These are phyloP conservation scores for Drosophila meridiana DNA, from an alignment of 2,888 invertebrate genomes.

Conservation along the genomic window DNA sequence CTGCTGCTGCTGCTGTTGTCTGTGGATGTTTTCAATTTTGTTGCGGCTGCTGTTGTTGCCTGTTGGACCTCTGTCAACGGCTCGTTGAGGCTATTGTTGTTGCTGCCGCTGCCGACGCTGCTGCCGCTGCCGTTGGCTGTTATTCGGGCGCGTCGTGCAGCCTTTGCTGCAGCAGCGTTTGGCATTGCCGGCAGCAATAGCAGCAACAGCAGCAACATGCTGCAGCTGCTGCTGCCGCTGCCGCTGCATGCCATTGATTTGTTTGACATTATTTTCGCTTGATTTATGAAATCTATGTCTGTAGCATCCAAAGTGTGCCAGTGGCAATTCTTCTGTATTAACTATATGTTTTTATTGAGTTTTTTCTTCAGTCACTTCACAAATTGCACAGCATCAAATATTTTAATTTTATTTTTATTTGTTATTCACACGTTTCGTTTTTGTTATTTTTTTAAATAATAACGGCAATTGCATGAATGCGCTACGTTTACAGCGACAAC, in stretches of 20 bases:
- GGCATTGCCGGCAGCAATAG: conserved; percentile 56
- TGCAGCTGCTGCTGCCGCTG: conserved; percentile 41
- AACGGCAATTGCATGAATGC: neutral
- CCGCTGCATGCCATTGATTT: conserved; percentile 61
- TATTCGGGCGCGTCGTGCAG: conserved; percentile 42
- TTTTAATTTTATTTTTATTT: neutral
- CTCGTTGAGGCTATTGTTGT: conserved; percentile 42
- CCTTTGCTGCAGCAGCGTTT: conserved; percentile 44
- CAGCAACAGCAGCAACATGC: conserved; percentile 45
- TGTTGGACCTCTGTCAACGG: conserved; percentile 41
- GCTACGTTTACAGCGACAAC: conserved; percentile 28
- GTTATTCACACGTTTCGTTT: conserved; percentile 8
- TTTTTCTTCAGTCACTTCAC: conserved; percentile 1
- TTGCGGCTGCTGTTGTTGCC: conserved; percentile 23
- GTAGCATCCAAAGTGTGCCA: conserved; percentile 50
- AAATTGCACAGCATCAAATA: conserved; percentile 4
- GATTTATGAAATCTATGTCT: conserved; percentile 64
- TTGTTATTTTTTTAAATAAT: neutral
- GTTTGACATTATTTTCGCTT: conserved; percentile 74
- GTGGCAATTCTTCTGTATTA: conserved; percentile 13
- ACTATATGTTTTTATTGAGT: neutral
- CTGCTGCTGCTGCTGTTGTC: conserved; percentile 7
- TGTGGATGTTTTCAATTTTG: conserved; percentile 65
- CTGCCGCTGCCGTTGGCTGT: conserved; percentile 26
- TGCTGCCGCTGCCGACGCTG: conserved; percentile 19